These are phyloP conservation scores for Basileuterus tristriatus DNA, from an alignment of 2,797 vertebrate species.

Conservation along the genomic window DNA sequence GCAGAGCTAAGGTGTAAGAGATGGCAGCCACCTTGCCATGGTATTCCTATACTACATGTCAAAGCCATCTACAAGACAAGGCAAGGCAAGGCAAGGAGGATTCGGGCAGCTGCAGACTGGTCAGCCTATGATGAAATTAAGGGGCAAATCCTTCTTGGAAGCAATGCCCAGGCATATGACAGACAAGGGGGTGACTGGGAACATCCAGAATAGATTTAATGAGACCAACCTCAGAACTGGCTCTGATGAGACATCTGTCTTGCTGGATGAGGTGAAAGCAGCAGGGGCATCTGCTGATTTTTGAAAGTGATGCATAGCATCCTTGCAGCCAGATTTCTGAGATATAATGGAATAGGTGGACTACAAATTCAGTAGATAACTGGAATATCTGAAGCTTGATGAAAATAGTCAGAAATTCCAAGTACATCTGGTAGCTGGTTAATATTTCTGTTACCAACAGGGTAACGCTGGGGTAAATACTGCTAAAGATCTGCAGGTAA, in stretches of 20 bases:
- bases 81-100: neutral
- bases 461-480: accelerated
- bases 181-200: neutral
- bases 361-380: neutral
- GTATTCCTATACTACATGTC: neutral
- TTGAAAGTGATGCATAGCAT: neutral
- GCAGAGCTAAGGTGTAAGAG: neutral
- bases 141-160: neutral
- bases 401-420: neutral
- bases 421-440: neutral
- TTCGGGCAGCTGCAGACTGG: neutral
- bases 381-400: neutral
- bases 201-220: neutral
- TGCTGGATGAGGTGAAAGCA: neutral
- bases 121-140: neutral
- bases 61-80: neutral
- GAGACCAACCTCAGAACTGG: neutral
- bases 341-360: neutral
- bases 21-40: neutral
- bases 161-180: neutral
- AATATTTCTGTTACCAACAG: neutral
- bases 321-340: neutral
- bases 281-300: neutral
- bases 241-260: neutral
- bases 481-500: neutral